Conservation (phyloP, 2,797 vertebrate species). For the Crenichthys baileyi region DNA sequence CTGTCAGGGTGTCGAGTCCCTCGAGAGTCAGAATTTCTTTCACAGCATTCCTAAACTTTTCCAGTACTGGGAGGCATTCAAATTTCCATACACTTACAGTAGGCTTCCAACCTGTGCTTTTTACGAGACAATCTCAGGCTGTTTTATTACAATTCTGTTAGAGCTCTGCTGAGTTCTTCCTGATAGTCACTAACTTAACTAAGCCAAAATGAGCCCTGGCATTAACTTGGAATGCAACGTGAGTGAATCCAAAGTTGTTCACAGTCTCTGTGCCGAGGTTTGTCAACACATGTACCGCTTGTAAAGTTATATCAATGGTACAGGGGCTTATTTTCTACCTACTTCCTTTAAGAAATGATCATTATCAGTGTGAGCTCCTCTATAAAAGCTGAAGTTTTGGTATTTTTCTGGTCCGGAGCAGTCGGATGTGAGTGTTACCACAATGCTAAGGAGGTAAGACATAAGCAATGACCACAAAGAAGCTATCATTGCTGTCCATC, state of each 20-base stretch:
- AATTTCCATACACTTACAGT: conserved; percentile 51
- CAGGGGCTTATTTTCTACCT: background rate
- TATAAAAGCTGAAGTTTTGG: background rate
- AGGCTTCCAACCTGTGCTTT: conserved; percentile 57
- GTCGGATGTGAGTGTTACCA: background rate
- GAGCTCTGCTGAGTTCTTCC: conserved; percentile 50
- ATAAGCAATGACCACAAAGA: background rate
- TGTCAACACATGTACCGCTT: background rate
- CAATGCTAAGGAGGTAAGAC: background rate
- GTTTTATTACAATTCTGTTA: conserved; percentile 63
- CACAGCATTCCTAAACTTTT: conserved; percentile 71
- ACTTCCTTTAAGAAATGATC: background rate
- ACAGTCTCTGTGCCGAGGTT: conserved; percentile 5
- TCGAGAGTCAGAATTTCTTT: conserved; percentile 52
- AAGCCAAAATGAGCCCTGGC: conserved; percentile 35
- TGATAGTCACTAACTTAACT: conserved; percentile 38
- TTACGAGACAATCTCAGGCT: conserved; percentile 61
- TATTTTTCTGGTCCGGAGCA: background rate
- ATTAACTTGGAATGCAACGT: conserved; percentile 12
- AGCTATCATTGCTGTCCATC: background rate
- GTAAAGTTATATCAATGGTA: background rate
- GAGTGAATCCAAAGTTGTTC: conserved; percentile 14
- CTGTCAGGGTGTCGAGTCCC: conserved; percentile 44
- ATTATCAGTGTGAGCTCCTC: background rate
- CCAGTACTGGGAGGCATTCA: conserved; percentile 48